A percentile compares a stretch with the other conserved stretches of the same genome.
phyloP scores from a whole-genome alignment of 2,888 invertebrate species.

The Hemistola chrysoprasaria region DNA sequence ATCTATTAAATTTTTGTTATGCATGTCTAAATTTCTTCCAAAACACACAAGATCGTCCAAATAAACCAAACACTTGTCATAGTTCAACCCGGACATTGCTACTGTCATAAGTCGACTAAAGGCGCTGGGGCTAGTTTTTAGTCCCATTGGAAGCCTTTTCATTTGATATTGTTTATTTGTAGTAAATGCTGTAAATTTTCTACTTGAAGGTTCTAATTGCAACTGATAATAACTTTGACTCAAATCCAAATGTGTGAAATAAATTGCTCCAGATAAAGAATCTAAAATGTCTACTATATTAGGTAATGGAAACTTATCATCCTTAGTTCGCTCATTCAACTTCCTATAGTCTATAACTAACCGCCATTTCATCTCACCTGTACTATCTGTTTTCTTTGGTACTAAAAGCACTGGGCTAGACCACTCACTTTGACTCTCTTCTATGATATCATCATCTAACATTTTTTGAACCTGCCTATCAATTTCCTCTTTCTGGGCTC shows the following conservation, averaged over 20 bases:
- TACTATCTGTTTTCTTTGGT: conserved; percentile 7
- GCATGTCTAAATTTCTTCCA: not conserved
- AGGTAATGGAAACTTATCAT: not conserved
- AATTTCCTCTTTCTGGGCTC: not conserved
- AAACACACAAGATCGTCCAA: conserved; percentile 7
- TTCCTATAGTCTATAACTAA: conserved; percentile 12
- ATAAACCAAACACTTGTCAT: conserved; percentile 8
- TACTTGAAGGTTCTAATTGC: not conserved
- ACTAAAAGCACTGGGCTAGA: conserved; percentile 5
- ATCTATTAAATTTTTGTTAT: conserved; percentile 15
- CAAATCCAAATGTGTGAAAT: conserved; percentile 1
- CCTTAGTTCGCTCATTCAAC: conserved; percentile 1
- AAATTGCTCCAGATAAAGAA: not conserved
- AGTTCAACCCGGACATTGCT: conserved; percentile 7
- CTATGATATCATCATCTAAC: not conserved
- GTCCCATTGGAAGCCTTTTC: conserved; percentile 9
- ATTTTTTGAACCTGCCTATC: not conserved
- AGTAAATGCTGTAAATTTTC: conserved; percentile 2
- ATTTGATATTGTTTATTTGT: conserved; percentile 6
- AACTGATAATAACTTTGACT: conserved; percentile 1
- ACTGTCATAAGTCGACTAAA: conserved; percentile 5
- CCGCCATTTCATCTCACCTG: conserved; percentile 14
- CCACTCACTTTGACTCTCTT: conserved; percentile 4
- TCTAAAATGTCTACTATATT: conserved; percentile 1
- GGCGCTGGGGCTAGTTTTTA: conserved; percentile 7